Base-by-base conservation (phyloP, 2,888 invertebrate species). In the Coleophora deauratella region DNA sequence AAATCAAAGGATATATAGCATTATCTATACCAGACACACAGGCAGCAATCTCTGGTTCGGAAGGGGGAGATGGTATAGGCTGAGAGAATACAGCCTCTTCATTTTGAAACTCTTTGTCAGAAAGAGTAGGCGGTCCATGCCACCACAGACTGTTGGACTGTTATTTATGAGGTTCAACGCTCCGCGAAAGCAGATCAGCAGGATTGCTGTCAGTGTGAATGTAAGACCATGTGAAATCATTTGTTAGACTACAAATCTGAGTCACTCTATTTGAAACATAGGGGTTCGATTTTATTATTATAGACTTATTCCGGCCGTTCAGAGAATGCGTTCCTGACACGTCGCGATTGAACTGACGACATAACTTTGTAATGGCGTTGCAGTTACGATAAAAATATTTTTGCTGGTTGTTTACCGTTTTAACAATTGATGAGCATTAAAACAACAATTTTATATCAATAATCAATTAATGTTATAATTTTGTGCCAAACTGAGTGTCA, bases 41-140 rank as follows among this genome's bases (percentile, higher is more conserved):
- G 44, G 44, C 7, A 42, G 44, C 9, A 37, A 44, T 39, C 37
- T 40, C 12, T 35, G 37, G n/a, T n/a, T n/a, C n/a, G n/a, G n/a
- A n/a, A 35, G 28, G 42, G 9, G 41, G 15, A 40, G 34, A 37
- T 10, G 40, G 11, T 15, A 31, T 12, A 32, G 38, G 34, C 40
- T 46, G 41, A 35, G 11, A 1, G 10, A 11, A 8, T 2, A 11
- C n/a, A 27, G 10, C 34, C 4, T 35, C 11, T 2, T 4, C 9
- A 21, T 2, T 27, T 2, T 1, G 8, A 21, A 3, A 7, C 2
- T 2, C 10, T 2, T 6, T 8, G 10, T 21, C 1, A 2, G 1
- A 28, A 8, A 28, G 28, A 6, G 28, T 38, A 6, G 14, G 40
- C 2, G 40, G 40, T 2, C 40, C 40, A 30, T 40, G 34, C 40